Percentiles rank a stretch among this genome's conserved stretches.
These are phyloP conservation scores for Mycalesis mineus DNA, from an alignment of 2,888 invertebrate species.

Conservation along the genomic window DNA sequence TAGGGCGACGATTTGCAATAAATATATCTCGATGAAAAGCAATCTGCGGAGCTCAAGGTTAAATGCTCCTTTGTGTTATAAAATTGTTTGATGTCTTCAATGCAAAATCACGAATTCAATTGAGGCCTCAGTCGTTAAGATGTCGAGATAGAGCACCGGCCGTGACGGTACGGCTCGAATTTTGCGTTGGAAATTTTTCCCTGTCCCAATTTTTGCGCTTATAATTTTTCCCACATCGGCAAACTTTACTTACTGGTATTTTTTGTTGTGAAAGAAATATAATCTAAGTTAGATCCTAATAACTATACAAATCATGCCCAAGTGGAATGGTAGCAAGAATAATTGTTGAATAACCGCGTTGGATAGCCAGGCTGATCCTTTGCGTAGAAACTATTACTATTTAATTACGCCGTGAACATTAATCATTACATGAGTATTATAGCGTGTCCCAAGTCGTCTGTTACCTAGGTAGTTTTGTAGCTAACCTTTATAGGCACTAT, in stretches of 20 bases:
- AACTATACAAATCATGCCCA: no score
- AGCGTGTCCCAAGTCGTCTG: no score
- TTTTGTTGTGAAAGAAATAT: no score
- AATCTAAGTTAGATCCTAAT: no score
- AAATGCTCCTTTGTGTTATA: neutral
- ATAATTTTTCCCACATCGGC: neutral
- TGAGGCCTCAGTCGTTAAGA: neutral
- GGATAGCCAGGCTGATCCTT: no score
- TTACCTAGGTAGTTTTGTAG: no score
- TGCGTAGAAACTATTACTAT: no score
- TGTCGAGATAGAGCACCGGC: neutral
- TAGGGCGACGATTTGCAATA: neutral
- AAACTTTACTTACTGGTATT: neutral
- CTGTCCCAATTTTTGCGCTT: neutral
- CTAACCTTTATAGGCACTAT: no score
- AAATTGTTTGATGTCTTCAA: neutral
- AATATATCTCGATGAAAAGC: neutral
- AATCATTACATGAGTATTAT: no score
- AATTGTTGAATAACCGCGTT: no score
- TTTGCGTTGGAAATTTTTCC: neutral
- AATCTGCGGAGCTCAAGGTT: neutral
- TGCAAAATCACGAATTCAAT: slow-evolving; percentile 8
- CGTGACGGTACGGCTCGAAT: neutral
- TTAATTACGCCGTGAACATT: no score
- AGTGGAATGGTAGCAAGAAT: no score